These are phyloP conservation scores for Thinocorus orbignyianus DNA, from an alignment of 2,113 vertebrate genomes.

Conservation along the genomic window DNA sequence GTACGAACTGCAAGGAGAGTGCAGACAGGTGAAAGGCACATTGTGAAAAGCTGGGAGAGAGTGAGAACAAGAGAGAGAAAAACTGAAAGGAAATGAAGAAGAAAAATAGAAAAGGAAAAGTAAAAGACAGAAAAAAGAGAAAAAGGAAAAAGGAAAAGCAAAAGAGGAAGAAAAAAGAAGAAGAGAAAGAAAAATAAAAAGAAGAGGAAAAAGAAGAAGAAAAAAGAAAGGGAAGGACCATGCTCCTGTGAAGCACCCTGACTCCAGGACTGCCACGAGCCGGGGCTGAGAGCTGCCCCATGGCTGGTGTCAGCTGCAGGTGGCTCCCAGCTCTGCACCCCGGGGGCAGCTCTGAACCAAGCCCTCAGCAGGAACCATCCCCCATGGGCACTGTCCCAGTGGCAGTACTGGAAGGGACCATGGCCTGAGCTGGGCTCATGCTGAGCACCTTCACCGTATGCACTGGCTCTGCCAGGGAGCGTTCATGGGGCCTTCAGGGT, in stretches of 20 bases:
- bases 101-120: too few species aligned
- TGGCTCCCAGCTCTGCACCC: neutral
- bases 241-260: neutral
- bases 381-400: neutral
- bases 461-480: neutral
- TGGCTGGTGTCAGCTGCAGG: accelerated
- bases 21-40: neutral
- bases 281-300: accelerated
- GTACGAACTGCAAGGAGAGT: neutral
- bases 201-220: too few species aligned
- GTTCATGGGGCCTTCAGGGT: accelerated
- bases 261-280: neutral
- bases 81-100: too few species aligned
- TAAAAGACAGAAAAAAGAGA: neutral
- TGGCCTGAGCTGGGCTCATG: neutral
- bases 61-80: neutral
- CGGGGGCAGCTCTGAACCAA: accelerated
- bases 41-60: neutral
- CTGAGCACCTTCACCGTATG: neutral
- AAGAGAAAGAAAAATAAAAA: neutral
- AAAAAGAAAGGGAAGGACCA: neutral
- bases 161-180: too few species aligned
- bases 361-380: accelerated
- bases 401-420: neutral
- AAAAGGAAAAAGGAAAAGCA: neutral